These are phyloP conservation scores for Eleginops maclovinus DNA, from an alignment of 2,113 vertebrate genomes.

Conservation along the genomic window DNA sequence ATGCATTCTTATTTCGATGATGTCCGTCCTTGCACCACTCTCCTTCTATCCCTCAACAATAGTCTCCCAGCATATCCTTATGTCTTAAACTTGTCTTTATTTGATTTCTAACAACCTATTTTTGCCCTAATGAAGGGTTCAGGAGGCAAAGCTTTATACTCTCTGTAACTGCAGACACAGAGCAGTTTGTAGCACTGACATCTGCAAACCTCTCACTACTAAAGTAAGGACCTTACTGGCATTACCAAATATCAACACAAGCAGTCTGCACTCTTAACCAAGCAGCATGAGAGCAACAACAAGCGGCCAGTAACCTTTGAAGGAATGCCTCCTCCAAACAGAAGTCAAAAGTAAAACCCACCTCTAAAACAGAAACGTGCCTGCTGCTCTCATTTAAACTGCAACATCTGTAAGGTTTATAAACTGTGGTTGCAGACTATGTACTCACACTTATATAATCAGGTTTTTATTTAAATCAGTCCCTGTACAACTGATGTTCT, in stretches of 20 bases:
- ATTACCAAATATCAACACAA: conserved; percentile 22
- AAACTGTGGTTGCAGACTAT: background rate
- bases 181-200: conserved; percentile 3
- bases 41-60: no score
- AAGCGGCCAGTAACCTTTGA: background rate
- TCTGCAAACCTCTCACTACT: background rate
- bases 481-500: no score
- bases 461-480: no score
- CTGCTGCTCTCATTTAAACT: background rate
- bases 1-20: no score
- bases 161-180: background rate
- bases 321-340: conserved; percentile 15
- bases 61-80: no score
- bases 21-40: no score
- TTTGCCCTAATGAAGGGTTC: background rate
- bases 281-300: background rate
- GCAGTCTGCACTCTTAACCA: background rate
- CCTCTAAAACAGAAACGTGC: conserved; percentile 2
- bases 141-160: background rate
- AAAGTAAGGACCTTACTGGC: background rate
- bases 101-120: background rate
- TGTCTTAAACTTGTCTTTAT: background rate
- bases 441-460: no score
- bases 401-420: background rate
- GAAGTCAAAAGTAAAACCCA: background rate